phyloP scores from a whole-genome alignment of 2,888 invertebrate species.

The Odontomyia ornata region DNA sequence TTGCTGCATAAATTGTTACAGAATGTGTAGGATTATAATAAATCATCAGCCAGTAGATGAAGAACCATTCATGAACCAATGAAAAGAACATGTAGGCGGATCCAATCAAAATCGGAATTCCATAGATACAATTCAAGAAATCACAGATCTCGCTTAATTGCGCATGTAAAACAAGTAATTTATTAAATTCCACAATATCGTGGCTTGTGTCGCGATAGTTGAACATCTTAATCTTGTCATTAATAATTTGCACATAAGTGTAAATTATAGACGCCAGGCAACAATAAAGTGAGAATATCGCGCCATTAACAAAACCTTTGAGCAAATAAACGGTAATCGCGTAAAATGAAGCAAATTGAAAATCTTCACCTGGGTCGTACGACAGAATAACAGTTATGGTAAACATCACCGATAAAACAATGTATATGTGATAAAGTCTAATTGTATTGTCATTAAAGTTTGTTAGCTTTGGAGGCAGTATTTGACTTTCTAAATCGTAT shows the following conservation, averaged over 20 bases:
- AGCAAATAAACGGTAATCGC: conserved; percentile 10
- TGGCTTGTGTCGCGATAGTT: neutral
- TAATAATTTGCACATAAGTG: conserved; percentile 21
- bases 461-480: neutral
- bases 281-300: conserved; percentile 3
- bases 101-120: conserved; percentile 30
- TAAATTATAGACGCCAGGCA: conserved; percentile 29
- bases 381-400: neutral
- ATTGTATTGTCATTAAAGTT: neutral
- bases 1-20: neutral
- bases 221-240: conserved; percentile 14
- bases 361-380: conserved; percentile 3
- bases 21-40: neutral
- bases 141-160: conserved; percentile 37
- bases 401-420: neutral
- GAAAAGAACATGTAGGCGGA: conserved; percentile 24
- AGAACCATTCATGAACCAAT: conserved; percentile 14
- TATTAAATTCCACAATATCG: neutral
- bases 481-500: neutral
- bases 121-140: conserved; percentile 28
- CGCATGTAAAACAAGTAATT: conserved; percentile 23
- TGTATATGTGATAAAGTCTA: neutral
- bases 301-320: conserved; percentile 6
- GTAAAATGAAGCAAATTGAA: conserved; percentile 5
- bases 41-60: conserved; percentile 29